Conservation (phyloP, 2,113 vertebrate species). For the Chaetura pelagica region DNA sequence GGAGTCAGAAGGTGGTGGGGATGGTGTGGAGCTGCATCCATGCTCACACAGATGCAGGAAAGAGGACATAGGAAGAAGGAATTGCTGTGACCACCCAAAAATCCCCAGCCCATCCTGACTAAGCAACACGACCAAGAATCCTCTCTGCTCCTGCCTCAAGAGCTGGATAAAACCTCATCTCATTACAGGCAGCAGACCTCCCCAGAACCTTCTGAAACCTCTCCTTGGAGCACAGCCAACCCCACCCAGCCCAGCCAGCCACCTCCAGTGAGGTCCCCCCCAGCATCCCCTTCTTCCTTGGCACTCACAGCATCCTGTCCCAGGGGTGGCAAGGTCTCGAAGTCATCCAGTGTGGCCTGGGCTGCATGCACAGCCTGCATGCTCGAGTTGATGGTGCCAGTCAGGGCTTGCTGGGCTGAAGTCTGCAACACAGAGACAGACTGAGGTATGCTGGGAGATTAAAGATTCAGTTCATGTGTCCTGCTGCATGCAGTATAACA, state of each 20-base stretch:
- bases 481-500: fast-evolving
- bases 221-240: not conserved
- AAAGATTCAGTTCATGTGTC: not conserved
- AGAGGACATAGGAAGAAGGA: not conserved
- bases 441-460: fast-evolving
- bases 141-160: not conserved
- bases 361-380: constrained; percentile 97
- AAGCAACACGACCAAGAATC: not conserved
- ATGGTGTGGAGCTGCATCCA: not conserved
- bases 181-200: not conserved
- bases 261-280: not conserved
- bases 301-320: constrained; percentile 94
- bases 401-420: constrained; percentile 94
- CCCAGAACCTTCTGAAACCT: not conserved
- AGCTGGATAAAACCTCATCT: not conserved
- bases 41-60: not conserved
- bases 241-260: not conserved
- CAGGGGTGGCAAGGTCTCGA: constrained; percentile 90
- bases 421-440: constrained; percentile 78
- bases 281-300: not conserved
- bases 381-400: constrained; percentile 97
- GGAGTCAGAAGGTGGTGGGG: not conserved
- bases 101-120: not conserved
- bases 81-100: not conserved
- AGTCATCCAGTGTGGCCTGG: constrained; percentile 90